Conservation (phyloP, 2,113 vertebrate species). For the Typhlomys cinereus region DNA sequence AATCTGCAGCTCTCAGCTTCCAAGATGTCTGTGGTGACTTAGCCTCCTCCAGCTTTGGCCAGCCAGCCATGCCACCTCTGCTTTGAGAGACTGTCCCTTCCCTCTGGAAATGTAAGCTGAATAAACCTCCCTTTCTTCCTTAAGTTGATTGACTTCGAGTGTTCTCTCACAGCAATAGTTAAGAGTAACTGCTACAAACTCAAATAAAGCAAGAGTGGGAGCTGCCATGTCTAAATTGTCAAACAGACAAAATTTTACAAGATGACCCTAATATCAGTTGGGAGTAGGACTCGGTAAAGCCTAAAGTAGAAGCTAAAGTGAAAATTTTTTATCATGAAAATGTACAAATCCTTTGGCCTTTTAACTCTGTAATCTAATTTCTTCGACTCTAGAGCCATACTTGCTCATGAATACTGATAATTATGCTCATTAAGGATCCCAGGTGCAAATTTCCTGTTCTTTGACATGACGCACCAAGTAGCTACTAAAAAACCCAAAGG, state of each 20-base stretch:
- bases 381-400: neutral
- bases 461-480: neutral
- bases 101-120: no score
- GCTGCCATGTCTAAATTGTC: neutral
- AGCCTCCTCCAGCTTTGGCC: no score
- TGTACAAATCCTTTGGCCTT: neutral
- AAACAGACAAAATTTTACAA: conserved; percentile 19
- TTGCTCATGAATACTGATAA: neutral
- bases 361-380: neutral
- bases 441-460: neutral
- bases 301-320: neutral
- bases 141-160: no score
- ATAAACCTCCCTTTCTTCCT: no score
- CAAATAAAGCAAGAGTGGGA: neutral
- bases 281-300: neutral
- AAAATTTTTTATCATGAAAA: neutral
- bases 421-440: neutral
- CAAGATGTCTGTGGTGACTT: no score
- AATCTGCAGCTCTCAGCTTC: no score
- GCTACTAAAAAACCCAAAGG: neutral
- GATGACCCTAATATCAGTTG: neutral
- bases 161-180: no score
- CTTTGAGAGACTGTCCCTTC: no score
- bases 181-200: no score
- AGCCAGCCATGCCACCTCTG: no score